Base-by-base conservation (phyloP, 2,888 invertebrate genomes). In the Ornithoptera priamus region DNA sequence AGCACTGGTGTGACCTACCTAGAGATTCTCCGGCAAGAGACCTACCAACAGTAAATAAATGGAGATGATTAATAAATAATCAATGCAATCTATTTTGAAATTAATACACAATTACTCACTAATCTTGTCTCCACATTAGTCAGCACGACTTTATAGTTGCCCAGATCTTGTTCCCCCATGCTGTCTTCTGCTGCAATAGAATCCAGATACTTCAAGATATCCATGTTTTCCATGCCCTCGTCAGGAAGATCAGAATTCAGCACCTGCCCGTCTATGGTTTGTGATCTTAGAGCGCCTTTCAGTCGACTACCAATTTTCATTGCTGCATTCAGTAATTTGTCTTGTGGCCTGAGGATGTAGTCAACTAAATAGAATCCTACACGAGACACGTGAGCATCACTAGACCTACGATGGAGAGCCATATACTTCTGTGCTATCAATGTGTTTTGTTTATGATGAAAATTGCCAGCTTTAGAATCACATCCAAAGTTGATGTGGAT, bases 231-330 rank as follows among this genome's bases (percentile, higher is more conserved):
- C 0, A 80, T 78, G 0, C 81, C 80, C 10, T 89, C 88, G 0
- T 72, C 88, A 0, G 78, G 72, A 0, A 83, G 77, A 0, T 87
- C 85, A 0, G 76, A 73, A 57, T 89, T 93, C 60, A 83, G 81
- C 2, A 88, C 84, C 70, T 90, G 92, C 0, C 92, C 94, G 77
- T 94, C 95, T 36, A 93, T 83, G 6, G 92, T 87, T 72, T 90
- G 93, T 0, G 93, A 77, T 74, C 90, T 93, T 4, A 95, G 85
- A 0, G 94, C 95, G 15, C 94, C 95, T 82, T 94, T 94, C 18
- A 96, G 82, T 80, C 93, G 94, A 74, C 93, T 94, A 15, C 95
- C 89, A 61, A 94, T 87, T 73, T 92, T 94, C 68, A 87, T 36
- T 0, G 87, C 83, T 20, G 85, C 74, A 62, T 84, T 81, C 3